Base-by-base conservation (phyloP, 2,797 vertebrate genomes). In the Chanos chanos region DNA sequence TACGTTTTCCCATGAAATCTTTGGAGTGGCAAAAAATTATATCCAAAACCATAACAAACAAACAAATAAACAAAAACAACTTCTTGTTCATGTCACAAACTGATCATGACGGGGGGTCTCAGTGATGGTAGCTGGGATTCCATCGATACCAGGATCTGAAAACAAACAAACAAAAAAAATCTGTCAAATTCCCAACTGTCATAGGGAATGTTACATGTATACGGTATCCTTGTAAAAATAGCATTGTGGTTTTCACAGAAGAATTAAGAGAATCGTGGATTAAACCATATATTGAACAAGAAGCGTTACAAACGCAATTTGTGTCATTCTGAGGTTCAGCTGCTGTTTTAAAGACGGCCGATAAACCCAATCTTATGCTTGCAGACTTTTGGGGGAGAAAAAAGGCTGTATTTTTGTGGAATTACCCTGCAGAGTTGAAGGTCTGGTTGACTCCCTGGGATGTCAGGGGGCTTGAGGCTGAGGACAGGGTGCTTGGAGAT, bases 101-200 rank as follows among this genome's bases (percentile, higher is more conserved):
- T 18, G 7, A 53, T 40, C 49, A n/a, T n/a, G n/a, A n/a, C 28
- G 44, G 22, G 34, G 9, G 27, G 45, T 65, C 71, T 95, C 86
- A 97, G 83, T 96, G 95, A 73, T 94, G 93, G 83, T 96, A 97
- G 12, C 93, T 77, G 33, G 87, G 83, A 61, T 92, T 97, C 95
- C 95, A 97, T 13, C 94, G 90, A 78, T 94, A 94, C 94, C 95
- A 96, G 10, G 94, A 82, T 75, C 96, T 98, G 83, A 56, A 85
- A 78, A 45, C 30, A 49, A 5, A 49, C 7, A 36, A 13, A 10
- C 7, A 7, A 72, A 50, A 60, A 28, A 66, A 7, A 13, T 36
- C 1, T n/a, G n/a, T n/a, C n/a, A n/a, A n/a, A n/a, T n/a, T n/a
- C n/a, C n/a, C n/a, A n/a, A n/a, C n/a, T n/a, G n/a, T n/a, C n/a